Percentiles rank a stretch among this genome's conserved stretches.
Conservation (phyloP, 64 coral and sea anemone species). For the Pachyseris speciosa region DNA sequence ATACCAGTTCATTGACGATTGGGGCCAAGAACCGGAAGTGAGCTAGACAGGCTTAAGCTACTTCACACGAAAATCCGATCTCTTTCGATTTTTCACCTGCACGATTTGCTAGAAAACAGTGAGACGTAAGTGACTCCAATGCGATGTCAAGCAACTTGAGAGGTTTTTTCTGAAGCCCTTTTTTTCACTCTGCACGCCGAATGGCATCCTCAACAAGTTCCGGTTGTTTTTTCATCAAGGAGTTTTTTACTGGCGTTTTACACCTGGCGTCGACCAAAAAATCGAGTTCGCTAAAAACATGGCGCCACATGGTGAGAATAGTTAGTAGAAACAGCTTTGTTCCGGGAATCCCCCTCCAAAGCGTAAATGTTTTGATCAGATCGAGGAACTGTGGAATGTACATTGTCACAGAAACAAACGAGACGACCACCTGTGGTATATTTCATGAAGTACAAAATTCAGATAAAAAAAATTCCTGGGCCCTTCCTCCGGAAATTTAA, state of each 20-base stretch:
- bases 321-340: slow-evolving; percentile 12
- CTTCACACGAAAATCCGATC: not conserved
- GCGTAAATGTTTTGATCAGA: not conserved
- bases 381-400: not conserved
- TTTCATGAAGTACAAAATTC: not conserved
- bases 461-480: not conserved
- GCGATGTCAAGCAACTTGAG: not conserved
- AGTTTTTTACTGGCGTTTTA: not conserved
- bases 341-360: slow-evolving; percentile 34
- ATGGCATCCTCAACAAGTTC: not conserved
- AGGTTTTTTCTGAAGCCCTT: not conserved
- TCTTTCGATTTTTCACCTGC: not conserved
- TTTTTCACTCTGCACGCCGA: not conserved
- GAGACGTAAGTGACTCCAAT: not conserved
- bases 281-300: not conserved
- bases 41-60: not conserved
- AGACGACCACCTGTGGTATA: slow-evolving; percentile 8
- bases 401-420: not conserved
- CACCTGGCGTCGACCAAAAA: not conserved
- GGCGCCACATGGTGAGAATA: slow-evolving; percentile 13
- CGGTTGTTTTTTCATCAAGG: not conserved
- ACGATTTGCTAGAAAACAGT: not conserved
- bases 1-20: not conserved
- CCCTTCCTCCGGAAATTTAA: not conserved
- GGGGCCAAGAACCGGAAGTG: not conserved